Conservation (phyloP, 2,888 invertebrate genomes). For the Cantharis nigra region DNA sequence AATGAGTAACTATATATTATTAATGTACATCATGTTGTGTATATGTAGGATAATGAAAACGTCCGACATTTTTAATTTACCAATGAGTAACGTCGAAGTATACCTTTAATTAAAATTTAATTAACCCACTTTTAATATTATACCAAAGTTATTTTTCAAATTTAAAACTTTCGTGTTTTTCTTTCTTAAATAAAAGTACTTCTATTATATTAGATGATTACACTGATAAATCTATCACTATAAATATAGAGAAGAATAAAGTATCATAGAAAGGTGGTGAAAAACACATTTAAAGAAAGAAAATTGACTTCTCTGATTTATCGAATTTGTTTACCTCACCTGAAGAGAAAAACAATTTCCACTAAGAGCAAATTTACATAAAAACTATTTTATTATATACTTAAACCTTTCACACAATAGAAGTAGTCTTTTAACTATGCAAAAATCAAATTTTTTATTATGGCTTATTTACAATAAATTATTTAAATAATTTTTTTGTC, state of each 20-base stretch:
- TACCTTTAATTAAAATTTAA: neutral
- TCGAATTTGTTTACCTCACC: neutral
- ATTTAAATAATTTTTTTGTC: too few relatives aligned
- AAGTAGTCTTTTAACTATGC: neutral
- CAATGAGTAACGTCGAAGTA: neutral
- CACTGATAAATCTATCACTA: neutral
- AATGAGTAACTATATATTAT: neutral
- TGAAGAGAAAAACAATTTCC: neutral
- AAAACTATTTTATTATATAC: neutral
- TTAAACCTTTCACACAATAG: neutral
- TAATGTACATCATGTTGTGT: neutral
- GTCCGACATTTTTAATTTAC: neutral
- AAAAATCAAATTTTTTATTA: neutral
- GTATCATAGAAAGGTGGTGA: neutral
- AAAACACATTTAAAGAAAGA: neutral
- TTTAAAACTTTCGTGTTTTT: neutral
- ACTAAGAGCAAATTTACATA: neutral
- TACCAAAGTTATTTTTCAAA: neutral
- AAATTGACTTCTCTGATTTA: neutral
- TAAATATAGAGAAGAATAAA: neutral
- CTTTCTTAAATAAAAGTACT: neutral
- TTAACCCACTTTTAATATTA: neutral
- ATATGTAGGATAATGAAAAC: neutral
- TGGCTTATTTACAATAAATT: too few relatives aligned
- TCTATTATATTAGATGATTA: neutral